phyloP scores from a whole-genome alignment of 2,888 invertebrate species.

The Onthophagus sagittarius region DNA sequence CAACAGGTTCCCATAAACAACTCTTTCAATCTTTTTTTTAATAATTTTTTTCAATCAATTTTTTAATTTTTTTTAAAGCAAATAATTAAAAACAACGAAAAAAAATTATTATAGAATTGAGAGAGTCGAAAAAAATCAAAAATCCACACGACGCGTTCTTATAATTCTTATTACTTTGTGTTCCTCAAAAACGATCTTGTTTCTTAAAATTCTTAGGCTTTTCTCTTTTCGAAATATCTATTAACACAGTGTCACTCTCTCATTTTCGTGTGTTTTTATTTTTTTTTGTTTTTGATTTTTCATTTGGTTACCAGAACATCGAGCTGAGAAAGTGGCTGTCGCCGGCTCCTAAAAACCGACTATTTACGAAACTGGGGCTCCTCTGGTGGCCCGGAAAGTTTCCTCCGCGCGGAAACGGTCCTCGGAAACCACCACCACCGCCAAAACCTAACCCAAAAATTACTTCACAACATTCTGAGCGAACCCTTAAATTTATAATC shows the following conservation, averaged over 20 bases:
- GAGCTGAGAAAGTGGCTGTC: slow-evolving; percentile 42
- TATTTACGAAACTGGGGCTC: slow-evolving; percentile 26
- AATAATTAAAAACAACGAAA: slow-evolving; percentile 1
- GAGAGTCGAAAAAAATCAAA: neutral
- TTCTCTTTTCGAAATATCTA: no score
- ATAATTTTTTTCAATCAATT: no score
- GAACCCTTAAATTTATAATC: neutral
- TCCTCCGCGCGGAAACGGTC: slow-evolving; percentile 22
- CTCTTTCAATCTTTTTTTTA: no score
- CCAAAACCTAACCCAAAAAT: slow-evolving; percentile 20
- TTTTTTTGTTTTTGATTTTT: no score
- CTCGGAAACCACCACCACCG: slow-evolving; percentile 17
- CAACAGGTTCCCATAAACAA: neutral
- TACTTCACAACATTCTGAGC: neutral
- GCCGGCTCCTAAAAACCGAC: slow-evolving; percentile 41
- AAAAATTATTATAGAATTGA: slow-evolving; percentile 2
- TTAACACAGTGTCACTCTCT: no score
- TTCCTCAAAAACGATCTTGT: no score
- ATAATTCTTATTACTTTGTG: neutral
- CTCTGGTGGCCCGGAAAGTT: slow-evolving; percentile 22
- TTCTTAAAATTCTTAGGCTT: no score
- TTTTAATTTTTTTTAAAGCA: neutral
- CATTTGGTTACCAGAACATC: slow-evolving; percentile 34
- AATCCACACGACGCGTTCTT: neutral
- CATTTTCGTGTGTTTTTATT: no score